Evolutionary conservation across 2,888 invertebrate genomes (phyloP), one percentile per base, ranked within the genome.

Genomic region (Ametastegia equiseti): DNA sequence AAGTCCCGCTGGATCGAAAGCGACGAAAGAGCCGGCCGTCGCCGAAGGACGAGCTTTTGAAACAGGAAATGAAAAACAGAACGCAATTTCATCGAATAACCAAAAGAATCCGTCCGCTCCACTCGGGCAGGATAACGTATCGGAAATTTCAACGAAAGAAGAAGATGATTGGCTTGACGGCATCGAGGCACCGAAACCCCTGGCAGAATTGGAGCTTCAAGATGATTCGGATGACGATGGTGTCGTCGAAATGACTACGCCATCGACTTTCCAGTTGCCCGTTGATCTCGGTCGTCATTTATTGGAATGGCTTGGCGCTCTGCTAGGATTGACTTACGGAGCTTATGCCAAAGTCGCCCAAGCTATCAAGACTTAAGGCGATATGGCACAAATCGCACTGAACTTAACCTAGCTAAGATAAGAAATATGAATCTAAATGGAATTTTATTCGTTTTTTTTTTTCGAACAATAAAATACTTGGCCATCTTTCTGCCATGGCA

Each of bases 241-340:
- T 57, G 85, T 85, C 0, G 85, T 85, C 1, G 86, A 88, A 63
- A 77, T 83, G 7, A 80, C 86, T 73, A 50, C 73, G n/a, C 81
- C 71, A 45, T 75, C 86, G 9, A 84, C 82, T 42, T 82, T 86
- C 77, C 85, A 87, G 65, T 80, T 88, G 80, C 86, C 89, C 6
- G 83, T 83, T 19, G 85, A 86, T 7, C 63, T 89, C 13, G 86
- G 86, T 45, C 86, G 84, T 5, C 87, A 88, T 73, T 81, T 90
- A 23, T 73, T 88, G 15, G 86, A 89, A 13, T 90, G 90, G 90
- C 83, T 90, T n/a, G 84, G 85, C 2, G 86, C 86, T 19, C 84
- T 88, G 19, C 57, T 89, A 15, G 85, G 86, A 0, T 78, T 88
- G 13, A 87, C 87, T 30, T 88, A 87, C 63, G 84, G 83, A 0